phyloP scores from a whole-genome alignment of 2,113 vertebrate genomes.

The Archilochus colubris region DNA sequence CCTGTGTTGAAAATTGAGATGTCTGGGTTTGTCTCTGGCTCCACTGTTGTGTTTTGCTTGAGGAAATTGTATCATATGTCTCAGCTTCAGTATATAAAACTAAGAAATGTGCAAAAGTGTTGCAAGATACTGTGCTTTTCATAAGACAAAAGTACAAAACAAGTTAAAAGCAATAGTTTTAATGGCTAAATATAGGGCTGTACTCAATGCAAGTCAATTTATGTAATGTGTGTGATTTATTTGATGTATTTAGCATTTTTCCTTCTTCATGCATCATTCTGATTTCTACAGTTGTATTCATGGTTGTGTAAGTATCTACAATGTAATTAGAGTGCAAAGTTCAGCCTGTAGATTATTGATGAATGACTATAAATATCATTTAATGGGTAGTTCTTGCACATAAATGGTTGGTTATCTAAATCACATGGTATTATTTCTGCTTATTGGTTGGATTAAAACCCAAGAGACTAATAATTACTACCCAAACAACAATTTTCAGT shows the following conservation, averaged over 20 bases:
- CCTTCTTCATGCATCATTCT: not conserved
- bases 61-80: slow-evolving; percentile 3
- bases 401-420: not conserved
- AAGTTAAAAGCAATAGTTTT: not conserved
- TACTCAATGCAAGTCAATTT: not conserved
- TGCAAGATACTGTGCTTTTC: not conserved
- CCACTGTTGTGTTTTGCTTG: not conserved
- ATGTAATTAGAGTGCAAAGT: not conserved
- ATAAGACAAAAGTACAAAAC: not conserved
- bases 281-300: slow-evolving; percentile 3
- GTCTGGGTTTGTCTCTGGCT: not conserved
- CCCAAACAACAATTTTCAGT: not conserved
- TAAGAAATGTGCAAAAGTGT: not conserved
- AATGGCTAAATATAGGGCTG: not conserved
- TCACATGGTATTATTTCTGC: not conserved
- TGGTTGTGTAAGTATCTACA: not conserved
- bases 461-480: not conserved
- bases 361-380: not conserved
- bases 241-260: not conserved
- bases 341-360: slow-evolving; percentile 8
- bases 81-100: not conserved
- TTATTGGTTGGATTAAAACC: not conserved
- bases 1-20: slow-evolving; percentile 26
- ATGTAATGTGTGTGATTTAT: not conserved
- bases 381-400: not conserved